Conservation (phyloP, 2,888 invertebrate species). For the Agrilus biguttatus region DNA sequence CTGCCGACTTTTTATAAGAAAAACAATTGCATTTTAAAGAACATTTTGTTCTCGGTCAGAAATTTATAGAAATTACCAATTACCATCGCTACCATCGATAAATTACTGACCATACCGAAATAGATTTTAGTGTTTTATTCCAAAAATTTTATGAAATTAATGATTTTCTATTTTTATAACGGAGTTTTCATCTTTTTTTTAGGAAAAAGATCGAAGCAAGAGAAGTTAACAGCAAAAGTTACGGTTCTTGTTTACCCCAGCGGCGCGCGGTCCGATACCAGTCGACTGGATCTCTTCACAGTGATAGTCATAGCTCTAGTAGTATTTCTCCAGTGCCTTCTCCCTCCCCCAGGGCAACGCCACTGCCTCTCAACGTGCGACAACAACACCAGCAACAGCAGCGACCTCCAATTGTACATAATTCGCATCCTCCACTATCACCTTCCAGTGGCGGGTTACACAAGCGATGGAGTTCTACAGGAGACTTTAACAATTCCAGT, state of each 20-base stretch:
- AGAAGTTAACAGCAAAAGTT: constrained; percentile 11
- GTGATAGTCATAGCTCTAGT: constrained; percentile 70
- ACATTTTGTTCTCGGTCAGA: too few relatives aligned
- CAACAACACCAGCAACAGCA: constrained; percentile 11
- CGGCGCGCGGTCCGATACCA: constrained; percentile 68
- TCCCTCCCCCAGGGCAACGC: constrained; percentile 57
- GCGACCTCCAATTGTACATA: constrained; percentile 23
- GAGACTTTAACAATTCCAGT: constrained; percentile 55
- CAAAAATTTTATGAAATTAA: neutral
- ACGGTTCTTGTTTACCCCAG: constrained; percentile 25
- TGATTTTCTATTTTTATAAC: neutral
- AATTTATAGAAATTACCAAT: too few relatives aligned
- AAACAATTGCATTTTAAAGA: too few relatives aligned
- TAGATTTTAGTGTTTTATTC: too few relatives aligned
- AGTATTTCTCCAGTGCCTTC: constrained; percentile 74
- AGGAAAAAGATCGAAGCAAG: constrained; percentile 12
- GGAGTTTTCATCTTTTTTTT: neutral
- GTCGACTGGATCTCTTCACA: constrained; percentile 61
- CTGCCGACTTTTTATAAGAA: too few relatives aligned
- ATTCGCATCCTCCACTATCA: constrained; percentile 18
- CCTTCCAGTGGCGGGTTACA: constrained; percentile 32
- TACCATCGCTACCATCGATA: too few relatives aligned
- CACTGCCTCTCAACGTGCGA: constrained; percentile 45
- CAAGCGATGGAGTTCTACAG: constrained; percentile 72
- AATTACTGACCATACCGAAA: too few relatives aligned